These are phyloP conservation scores for Eupithecia inturbata DNA, from an alignment of 2,888 invertebrate species.

Conservation along the genomic window DNA sequence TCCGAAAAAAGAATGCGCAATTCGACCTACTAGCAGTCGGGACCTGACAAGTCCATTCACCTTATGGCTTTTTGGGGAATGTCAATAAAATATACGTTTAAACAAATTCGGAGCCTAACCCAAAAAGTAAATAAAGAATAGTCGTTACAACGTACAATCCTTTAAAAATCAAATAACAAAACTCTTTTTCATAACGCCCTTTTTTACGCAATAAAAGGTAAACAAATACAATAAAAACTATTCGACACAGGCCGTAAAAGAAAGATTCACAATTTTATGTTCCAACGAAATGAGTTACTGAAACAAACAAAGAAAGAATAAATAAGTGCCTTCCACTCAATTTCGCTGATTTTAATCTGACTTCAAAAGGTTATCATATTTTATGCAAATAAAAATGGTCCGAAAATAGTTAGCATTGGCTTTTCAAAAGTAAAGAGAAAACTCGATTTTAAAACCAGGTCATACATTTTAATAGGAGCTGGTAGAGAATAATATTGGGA, in stretches of 20 bases:
- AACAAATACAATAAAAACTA: slow-evolving; percentile 33
- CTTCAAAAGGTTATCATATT: slow-evolving; percentile 11
- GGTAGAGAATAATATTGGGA: neutral
- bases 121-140: slow-evolving; percentile 3
- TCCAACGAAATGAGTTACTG: slow-evolving; percentile 27
- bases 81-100: neutral
- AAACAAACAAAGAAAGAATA: slow-evolving; percentile 29
- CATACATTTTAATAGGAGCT: neutral
- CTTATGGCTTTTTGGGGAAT: neutral
- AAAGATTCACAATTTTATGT: slow-evolving; percentile 26
- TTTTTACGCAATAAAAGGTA: slow-evolving; percentile 19
- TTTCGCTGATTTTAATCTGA: slow-evolving; percentile 19
- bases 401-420: slow-evolving; percentile 6
- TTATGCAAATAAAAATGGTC: slow-evolving; percentile 21
- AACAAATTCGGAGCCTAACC: neutral
- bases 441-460: neutral
- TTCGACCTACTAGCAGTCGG: neutral
- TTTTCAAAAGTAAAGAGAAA: neutral
- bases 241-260: slow-evolving; percentile 22
- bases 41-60: neutral
- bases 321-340: slow-evolving; percentile 30
- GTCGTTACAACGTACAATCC: neutral
- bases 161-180: slow-evolving; percentile 17
- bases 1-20: neutral
- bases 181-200: slow-evolving; percentile 14